Percentiles rank a stretch among this genome's conserved stretches.
Conservation (phyloP, 2,888 invertebrate genomes). For the Hydriomena furcata region DNA sequence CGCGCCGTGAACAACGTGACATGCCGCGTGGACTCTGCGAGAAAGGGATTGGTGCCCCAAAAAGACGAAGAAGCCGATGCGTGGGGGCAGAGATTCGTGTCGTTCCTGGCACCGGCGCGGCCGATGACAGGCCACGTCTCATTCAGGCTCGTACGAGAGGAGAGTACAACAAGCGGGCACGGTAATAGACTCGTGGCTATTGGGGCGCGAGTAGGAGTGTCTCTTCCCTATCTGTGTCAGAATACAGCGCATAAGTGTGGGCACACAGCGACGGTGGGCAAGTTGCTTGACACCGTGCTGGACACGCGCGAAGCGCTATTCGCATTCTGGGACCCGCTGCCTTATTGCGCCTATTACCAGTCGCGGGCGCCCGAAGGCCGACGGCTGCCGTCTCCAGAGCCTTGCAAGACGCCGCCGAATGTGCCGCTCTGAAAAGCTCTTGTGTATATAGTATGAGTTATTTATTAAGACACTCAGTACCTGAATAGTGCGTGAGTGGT, state of each 20-base stretch:
- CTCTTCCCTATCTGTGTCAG: constrained; percentile 91
- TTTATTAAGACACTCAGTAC: constrained; percentile 78
- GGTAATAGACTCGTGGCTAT: constrained; percentile 66
- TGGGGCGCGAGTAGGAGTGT: constrained; percentile 90
- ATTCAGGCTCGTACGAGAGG: constrained; percentile 88
- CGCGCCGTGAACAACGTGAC: constrained; percentile 91
- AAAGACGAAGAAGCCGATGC: constrained; percentile 86
- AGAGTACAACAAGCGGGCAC: constrained; percentile 74
- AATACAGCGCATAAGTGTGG: constrained; percentile 84
- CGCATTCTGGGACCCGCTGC: constrained; percentile 92
- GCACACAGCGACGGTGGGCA: constrained; percentile 85
- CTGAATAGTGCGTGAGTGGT: constrained; percentile 76
- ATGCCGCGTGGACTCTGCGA: constrained; percentile 87
- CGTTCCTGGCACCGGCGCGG: constrained; percentile 84
- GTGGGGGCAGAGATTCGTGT: constrained; percentile 89
- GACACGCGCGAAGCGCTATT: constrained; percentile 92
- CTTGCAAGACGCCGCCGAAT: constrained; percentile 81
- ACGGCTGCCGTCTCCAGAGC: constrained; percentile 77
- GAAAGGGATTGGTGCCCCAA: constrained; percentile 87
- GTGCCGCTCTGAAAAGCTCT: constrained; percentile 67
- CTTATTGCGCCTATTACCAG: constrained; percentile 93
- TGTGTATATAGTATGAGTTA: constrained; percentile 49
- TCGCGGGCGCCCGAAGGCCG: constrained; percentile 86
- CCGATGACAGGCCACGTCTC: constrained; percentile 91
- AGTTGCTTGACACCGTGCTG: constrained; percentile 86